Percentiles rank a stretch among this genome's conserved stretches.
phyloP scores from a whole-genome alignment of 2,797 vertebrate species.

The Sebastolobus alascanus region DNA sequence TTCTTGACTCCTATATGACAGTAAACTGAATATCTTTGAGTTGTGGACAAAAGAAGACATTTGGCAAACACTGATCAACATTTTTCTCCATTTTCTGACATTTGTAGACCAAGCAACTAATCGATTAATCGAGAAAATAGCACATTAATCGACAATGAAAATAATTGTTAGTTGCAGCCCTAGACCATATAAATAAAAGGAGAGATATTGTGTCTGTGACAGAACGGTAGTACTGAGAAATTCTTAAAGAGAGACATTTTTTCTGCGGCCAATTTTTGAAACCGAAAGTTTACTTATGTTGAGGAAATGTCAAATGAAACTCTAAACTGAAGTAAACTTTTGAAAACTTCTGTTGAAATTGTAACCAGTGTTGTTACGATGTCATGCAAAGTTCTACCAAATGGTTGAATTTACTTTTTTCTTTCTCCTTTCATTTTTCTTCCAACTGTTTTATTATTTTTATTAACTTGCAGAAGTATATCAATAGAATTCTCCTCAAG shows the following conservation, averaged over 20 bases:
- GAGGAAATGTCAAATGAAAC: background rate
- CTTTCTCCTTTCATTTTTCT: background rate
- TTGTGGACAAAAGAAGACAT: too few species aligned
- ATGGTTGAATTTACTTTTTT: background rate
- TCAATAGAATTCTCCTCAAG: background rate
- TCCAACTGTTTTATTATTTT: too few species aligned
- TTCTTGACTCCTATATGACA: too few species aligned
- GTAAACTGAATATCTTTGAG: too few species aligned
- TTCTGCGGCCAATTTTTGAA: background rate
- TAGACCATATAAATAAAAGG: background rate
- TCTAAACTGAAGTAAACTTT: background rate
- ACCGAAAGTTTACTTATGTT: background rate
- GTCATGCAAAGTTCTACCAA: background rate
- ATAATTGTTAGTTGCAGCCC: too few species aligned
- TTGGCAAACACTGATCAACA: too few species aligned
- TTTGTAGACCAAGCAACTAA: too few species aligned
- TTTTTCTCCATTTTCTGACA: too few species aligned
- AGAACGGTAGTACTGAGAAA: too few species aligned
- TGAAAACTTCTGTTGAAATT: background rate
- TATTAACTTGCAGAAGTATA: background rate
- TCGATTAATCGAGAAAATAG: too few species aligned
- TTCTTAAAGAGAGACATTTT: too few species aligned
- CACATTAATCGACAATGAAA: too few species aligned
- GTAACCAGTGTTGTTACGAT: background rate
- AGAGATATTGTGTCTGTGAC: background rate